phyloP scores from a whole-genome alignment of 2,113 vertebrate species.

The Bambusicola thoracicus region DNA sequence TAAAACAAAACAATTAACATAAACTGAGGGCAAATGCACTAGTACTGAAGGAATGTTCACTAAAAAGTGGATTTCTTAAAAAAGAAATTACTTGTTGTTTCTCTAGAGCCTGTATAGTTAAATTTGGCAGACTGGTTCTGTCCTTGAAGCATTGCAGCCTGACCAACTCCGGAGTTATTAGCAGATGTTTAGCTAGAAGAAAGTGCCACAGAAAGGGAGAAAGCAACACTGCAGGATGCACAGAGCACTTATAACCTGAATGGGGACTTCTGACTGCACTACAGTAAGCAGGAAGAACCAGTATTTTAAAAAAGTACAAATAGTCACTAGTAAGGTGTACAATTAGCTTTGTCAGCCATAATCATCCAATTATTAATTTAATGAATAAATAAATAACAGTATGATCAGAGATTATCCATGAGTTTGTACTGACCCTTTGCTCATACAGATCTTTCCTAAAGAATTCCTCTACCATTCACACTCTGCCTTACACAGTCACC shows the following conservation, averaged over 20 bases:
- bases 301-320: background rate
- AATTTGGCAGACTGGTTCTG: background rate
- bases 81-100: background rate
- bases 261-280: background rate
- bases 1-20: background rate
- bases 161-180: background rate
- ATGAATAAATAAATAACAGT: background rate
- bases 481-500: background rate
- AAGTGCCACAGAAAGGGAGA: background rate
- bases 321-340: background rate
- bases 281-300: background rate
- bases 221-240: background rate
- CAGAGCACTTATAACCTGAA: background rate
- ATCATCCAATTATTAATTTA: background rate
- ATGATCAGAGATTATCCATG: background rate
- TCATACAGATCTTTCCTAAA: background rate
- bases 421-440: background rate
- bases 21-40: background rate
- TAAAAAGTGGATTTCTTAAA: too few species aligned
- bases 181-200: background rate
- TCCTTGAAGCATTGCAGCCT: background rate
- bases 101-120: background rate
- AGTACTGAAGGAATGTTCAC: background rate
- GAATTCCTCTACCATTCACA: background rate
- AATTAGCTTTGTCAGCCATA: background rate